A percentile compares a stretch with the other conserved stretches of the same genome.
phyloP scores from a whole-genome alignment of 2,888 invertebrate species.

The Cheilosia soror region DNA sequence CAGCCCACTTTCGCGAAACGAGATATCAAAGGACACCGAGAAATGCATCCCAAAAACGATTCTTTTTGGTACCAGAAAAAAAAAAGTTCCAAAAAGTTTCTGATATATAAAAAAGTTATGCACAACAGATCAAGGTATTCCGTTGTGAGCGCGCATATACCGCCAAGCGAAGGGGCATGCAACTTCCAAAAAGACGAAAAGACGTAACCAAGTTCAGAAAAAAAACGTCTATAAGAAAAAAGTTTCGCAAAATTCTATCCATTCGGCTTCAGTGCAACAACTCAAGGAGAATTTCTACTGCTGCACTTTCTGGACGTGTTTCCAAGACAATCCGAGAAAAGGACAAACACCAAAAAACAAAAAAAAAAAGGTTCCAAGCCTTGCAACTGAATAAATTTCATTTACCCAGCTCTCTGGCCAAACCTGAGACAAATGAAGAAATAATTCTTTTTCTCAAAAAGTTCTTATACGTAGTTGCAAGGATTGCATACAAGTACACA shows the following conservation, averaged over 20 bases:
- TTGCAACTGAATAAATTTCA: conserved; percentile 70
- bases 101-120: conserved; percentile 64
- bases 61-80: conserved; percentile 25
- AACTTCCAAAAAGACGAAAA: conserved; percentile 33
- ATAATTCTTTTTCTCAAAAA: conserved; percentile 64
- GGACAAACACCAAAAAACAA: background rate
- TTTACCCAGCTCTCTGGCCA: conserved; percentile 39
- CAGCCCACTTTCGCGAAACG: conserved; percentile 36
- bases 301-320: conserved; percentile 57
- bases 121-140: conserved; percentile 47
- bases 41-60: conserved; percentile 54
- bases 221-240: conserved; percentile 44
- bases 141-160: conserved; percentile 27
- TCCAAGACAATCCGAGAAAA: conserved; percentile 44
- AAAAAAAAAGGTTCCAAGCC: conserved; percentile 27
- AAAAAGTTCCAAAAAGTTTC: conserved; percentile 40
- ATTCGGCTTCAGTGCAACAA: conserved; percentile 47
- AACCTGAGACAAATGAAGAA: conserved; percentile 70
- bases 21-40: conserved; percentile 69
- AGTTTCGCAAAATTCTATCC: conserved; percentile 57
- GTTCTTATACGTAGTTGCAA: conserved; percentile 15
- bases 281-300: conserved; percentile 30
- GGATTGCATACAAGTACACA: background rate
- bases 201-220: conserved; percentile 30
- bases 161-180: conserved; percentile 3